Percentiles rank a stretch among this genome's conserved stretches.
Evolutionary conservation across 2,113 vertebrate species (phyloP).

Genomic region (Neodon shergylaensis): DNA sequence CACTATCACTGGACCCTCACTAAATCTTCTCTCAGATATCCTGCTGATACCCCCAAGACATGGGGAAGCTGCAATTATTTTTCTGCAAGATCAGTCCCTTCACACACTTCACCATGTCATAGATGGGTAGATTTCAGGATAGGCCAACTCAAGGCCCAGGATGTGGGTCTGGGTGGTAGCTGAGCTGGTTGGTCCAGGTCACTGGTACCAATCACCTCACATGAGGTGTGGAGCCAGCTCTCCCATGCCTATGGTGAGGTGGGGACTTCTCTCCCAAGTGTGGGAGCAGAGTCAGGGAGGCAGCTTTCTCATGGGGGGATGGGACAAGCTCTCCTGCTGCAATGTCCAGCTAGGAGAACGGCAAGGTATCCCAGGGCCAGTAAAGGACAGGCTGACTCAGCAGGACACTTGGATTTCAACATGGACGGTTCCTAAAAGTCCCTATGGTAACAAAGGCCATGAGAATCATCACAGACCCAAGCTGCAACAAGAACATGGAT

Average conservation of each 20-base stretch:
- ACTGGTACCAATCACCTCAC: neutral
- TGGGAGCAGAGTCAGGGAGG: too few relatives aligned
- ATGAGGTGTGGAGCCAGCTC: neutral
- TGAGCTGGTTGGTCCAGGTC: neutral
- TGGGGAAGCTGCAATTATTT: neutral
- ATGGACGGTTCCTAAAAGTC: too few relatives aligned
- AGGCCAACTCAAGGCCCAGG: neutral
- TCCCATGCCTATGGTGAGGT: neutral
- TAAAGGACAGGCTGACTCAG: neutral
- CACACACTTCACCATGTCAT: neutral
- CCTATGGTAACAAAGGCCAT: too few relatives aligned
- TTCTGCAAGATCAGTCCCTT: neutral
- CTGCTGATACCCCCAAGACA: neutral
- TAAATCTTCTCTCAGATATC: neutral
- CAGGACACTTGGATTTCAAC: too few relatives aligned
- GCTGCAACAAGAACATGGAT: too few relatives aligned
- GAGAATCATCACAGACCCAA: too few relatives aligned
- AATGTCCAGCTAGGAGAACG: neutral
- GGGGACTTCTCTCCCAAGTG: neutral
- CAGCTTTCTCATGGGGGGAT: neutral
- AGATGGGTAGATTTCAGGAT: neutral
- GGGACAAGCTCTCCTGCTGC: neutral
- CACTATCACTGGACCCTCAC: neutral
- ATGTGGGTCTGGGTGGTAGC: neutral
- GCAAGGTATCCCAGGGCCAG: neutral